Evolutionary conservation across 2,888 invertebrate genomes (phyloP), one percentile per base, ranked within the genome.

Genomic region (Torymus auratus): DNA sequence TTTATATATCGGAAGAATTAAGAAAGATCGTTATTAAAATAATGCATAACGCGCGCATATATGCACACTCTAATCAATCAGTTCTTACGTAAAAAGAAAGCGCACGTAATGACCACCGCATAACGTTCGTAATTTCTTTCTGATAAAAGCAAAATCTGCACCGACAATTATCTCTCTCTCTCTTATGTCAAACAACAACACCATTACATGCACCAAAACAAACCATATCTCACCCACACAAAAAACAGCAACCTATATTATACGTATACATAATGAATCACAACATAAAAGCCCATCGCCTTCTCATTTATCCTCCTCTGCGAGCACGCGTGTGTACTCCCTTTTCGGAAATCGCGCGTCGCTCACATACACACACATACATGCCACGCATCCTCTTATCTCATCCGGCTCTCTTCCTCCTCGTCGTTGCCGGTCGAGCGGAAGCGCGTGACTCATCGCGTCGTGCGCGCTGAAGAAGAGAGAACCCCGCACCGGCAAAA

Each of bases 401-500:
- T 72, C 79, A 58, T 79, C 68, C 78, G 78, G 78, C 52, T 69
- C 15, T 69, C 41, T 41, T 41, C 41, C 41, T 41, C 41, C 41
- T 41, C 41, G 7, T 41, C 7, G 28, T 28, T 28, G 53, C 12
- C 23, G n/a, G 20, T 1, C 58, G 58, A 76, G n/a, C 70, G 77
- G 77, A 78, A 71, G 71, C 55, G 77, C 55, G 62, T 65, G 77
- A 71, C 20, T 78, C 77, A 78, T 41, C 41, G 41, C 41, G 41
- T 7, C 58, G 77, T 10, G 17, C 13, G 23, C 72, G 20, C 62
- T 20, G 52, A 14, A 41, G 53, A 14, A 41, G 15, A 17, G 41
- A 69, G 55, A 68, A 55, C 11, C n/a, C 68, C 50, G n/a, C 50
- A 12, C 28, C 23, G 17, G 11, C 70, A 41, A 41, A 41, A 41